Conservation (phyloP, 2,888 invertebrate genomes). For the Bugulina stolonifera region DNA sequence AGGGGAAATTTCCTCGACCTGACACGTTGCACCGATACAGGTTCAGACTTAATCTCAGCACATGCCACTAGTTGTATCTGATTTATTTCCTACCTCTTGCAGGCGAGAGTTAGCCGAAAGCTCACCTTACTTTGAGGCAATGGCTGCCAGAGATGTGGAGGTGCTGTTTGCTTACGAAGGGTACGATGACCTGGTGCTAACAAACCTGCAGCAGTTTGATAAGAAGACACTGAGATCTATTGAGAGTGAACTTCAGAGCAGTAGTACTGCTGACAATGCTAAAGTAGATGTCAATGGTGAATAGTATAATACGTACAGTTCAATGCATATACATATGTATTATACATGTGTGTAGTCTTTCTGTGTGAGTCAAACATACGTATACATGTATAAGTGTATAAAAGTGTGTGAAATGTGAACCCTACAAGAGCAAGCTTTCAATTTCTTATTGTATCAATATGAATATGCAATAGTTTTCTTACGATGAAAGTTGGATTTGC, state of each 20-base stretch:
- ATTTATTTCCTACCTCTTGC: no score
- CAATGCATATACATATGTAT: background rate
- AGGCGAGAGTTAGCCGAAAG: slow-evolving; percentile 86
- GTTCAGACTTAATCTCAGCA: no score
- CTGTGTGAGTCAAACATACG: background rate
- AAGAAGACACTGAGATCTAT: slow-evolving; percentile 74
- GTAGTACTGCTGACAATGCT: background rate
- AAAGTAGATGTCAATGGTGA: background rate
- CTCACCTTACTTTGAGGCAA: slow-evolving; percentile 89
- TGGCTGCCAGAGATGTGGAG: slow-evolving; percentile 79
- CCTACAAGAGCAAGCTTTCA: no score
- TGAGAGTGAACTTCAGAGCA: slow-evolving; percentile 75
- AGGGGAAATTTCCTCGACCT: no score
- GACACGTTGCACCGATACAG: no score
- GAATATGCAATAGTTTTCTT: no score
- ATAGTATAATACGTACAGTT: background rate
- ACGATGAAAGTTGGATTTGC: no score
- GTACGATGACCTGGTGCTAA: slow-evolving; percentile 90
- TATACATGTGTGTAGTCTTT: background rate
- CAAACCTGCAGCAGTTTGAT: slow-evolving; percentile 79
- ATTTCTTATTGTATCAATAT: background rate
- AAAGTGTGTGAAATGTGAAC: no score
- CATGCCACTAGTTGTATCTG: no score
- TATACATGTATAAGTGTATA: no score
- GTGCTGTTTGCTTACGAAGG: slow-evolving; percentile 92